Conservation (phyloP, 2,797 vertebrate genomes). For the Pristis pectinata region DNA sequence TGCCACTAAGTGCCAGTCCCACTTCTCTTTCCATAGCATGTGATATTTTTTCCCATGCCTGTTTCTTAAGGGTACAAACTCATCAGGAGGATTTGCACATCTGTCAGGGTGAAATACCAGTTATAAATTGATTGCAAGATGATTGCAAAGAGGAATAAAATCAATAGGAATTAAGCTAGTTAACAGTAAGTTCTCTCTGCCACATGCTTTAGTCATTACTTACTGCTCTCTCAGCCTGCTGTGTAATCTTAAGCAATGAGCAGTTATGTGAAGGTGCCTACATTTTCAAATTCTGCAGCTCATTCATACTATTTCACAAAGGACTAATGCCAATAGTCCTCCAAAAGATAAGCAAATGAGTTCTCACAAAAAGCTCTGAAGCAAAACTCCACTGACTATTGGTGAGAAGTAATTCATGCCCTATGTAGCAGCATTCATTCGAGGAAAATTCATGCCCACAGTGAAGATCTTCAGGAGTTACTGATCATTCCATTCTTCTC, state of each 20-base stretch:
- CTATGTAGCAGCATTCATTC: background rate
- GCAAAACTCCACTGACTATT: background rate
- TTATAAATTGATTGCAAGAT: background rate
- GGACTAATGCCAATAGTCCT: background rate
- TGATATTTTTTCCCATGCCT: background rate
- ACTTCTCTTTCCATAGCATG: background rate
- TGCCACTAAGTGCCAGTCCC: background rate
- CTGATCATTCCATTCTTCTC: background rate
- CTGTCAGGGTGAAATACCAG: background rate
- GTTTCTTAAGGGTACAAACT: background rate
- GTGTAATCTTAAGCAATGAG: background rate
- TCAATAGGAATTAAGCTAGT: background rate
- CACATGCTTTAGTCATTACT: background rate
- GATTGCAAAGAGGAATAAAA: background rate
- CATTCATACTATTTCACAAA: background rate
- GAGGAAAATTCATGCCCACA: background rate
- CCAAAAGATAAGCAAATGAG: background rate
- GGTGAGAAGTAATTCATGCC: background rate
- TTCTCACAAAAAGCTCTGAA: background rate
- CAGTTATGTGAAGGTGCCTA: background rate
- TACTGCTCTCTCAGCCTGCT: background rate
- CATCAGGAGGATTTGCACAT: background rate
- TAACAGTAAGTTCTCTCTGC: background rate
- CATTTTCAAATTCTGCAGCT: background rate
- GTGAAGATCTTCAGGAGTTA: background rate